A percentile compares a stretch with the other conserved stretches of the same genome.
Conservation (phyloP, 2,797 vertebrate genomes). For the Helicolenus hilgendorfi region DNA sequence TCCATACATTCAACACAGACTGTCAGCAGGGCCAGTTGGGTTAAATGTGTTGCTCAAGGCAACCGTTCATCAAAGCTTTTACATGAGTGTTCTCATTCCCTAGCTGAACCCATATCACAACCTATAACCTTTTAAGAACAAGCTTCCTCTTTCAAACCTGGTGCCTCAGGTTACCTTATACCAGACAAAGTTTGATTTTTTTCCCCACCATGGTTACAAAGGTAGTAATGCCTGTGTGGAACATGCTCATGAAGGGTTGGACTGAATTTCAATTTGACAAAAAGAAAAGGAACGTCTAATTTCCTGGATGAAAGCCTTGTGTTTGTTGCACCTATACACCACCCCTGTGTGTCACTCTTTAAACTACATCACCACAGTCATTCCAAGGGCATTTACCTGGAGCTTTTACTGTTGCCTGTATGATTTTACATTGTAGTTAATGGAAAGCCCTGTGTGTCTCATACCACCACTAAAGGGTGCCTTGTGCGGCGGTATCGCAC, state of each 20-base stretch:
- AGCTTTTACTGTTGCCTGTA: too few relatives aligned
- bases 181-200: background rate
- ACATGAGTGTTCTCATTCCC: background rate
- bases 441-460: too few relatives aligned
- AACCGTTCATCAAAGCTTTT: background rate
- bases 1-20: background rate
- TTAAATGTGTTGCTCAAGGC: background rate
- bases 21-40: background rate
- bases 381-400: too few relatives aligned
- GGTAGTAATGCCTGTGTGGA: background rate
- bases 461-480: too few relatives aligned
- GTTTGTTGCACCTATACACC: too few relatives aligned
- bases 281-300: background rate
- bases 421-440: too few relatives aligned
- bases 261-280: background rate
- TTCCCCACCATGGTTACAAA: background rate
- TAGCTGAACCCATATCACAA: background rate
- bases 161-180: background rate
- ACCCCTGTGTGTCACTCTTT: too few relatives aligned
- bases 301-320: too few relatives aligned
- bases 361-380: too few relatives aligned
- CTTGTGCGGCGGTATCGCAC: too few relatives aligned
- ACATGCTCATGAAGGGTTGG: background rate
- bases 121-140: background rate
- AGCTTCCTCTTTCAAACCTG: background rate